Evolutionary conservation across 2,797 vertebrate genomes (phyloP).

Genomic region (Pipistrellus pygmaeus): DNA sequence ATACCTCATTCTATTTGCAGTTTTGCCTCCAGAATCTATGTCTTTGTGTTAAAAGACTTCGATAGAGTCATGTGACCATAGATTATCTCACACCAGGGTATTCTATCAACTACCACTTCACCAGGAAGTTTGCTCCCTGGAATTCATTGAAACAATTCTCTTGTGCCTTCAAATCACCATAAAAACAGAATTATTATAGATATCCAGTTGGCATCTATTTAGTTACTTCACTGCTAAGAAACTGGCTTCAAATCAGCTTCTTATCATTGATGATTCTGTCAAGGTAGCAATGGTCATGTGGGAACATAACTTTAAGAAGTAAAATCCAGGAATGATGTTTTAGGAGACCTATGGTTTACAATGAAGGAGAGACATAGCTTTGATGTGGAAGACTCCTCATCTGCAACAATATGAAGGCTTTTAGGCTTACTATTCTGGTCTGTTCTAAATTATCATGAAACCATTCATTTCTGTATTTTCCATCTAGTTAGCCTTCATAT

Average conservation of each 20-base stretch:
- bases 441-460: not conserved
- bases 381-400: not conserved
- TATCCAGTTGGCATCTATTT: not conserved
- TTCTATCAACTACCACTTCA: not conserved
- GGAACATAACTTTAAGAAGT: not conserved
- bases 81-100: not conserved
- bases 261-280: not conserved
- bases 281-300: not conserved
- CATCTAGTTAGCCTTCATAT: slow-evolving; percentile 28
- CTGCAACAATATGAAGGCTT: not conserved
- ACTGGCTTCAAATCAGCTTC: not conserved
- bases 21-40: not conserved
- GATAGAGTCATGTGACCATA: not conserved
- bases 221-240: not conserved
- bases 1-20: not conserved
- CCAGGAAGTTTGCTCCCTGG: not conserved
- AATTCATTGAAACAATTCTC: not conserved
- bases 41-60: slow-evolving; percentile 1
- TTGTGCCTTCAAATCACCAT: not conserved
- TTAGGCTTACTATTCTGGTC: not conserved
- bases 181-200: slow-evolving; percentile 6
- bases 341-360: not conserved
- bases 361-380: not conserved
- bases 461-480: not conserved
- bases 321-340: not conserved